Conservation (phyloP, 2,888 invertebrate genomes). For the Synergus gifuensis region DNA sequence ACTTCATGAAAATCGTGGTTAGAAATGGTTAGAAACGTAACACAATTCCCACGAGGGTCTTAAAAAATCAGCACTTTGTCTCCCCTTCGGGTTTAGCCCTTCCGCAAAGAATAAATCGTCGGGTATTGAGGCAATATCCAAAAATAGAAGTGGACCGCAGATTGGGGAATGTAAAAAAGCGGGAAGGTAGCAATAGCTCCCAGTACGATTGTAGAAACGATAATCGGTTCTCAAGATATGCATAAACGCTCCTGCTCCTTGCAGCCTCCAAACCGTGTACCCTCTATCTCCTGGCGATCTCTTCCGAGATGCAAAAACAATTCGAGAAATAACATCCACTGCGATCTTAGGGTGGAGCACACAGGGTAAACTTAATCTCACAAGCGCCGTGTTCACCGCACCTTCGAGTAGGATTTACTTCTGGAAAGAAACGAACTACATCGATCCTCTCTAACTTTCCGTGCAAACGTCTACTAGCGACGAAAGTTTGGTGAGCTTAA, state of each 20-base stretch:
- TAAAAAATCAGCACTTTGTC: conserved; percentile 11
- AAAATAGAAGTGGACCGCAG: conserved; percentile 51
- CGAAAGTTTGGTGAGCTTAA: conserved; percentile 1
- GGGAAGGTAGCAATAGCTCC: conserved; percentile 60
- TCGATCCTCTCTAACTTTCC: conserved; percentile 27
- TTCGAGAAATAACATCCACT: conserved; percentile 61
- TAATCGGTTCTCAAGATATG: conserved; percentile 68
- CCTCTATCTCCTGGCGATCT: conserved; percentile 60
- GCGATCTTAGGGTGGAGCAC: conserved; percentile 46
- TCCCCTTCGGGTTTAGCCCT: not conserved
- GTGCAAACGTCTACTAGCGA: not conserved
- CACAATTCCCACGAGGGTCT: not conserved
- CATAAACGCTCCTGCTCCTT: conserved; percentile 63
- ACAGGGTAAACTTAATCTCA: conserved; percentile 43
- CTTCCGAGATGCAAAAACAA: conserved; percentile 63
- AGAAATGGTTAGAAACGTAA: not conserved
- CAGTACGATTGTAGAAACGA: conserved; percentile 66
- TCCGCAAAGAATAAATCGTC: conserved; percentile 50
- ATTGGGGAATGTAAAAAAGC: conserved; percentile 51
- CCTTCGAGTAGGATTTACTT: conserved; percentile 29
- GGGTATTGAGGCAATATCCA: conserved; percentile 51
- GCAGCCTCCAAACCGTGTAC: conserved; percentile 58
- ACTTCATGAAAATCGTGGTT: not conserved
- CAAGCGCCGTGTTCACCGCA: conserved; percentile 26
- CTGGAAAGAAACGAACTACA: conserved; percentile 18